Percentiles rank a stretch among this genome's conserved stretches.
Conservation (phyloP, 2,113 vertebrate species). For the Sitta europaea region DNA sequence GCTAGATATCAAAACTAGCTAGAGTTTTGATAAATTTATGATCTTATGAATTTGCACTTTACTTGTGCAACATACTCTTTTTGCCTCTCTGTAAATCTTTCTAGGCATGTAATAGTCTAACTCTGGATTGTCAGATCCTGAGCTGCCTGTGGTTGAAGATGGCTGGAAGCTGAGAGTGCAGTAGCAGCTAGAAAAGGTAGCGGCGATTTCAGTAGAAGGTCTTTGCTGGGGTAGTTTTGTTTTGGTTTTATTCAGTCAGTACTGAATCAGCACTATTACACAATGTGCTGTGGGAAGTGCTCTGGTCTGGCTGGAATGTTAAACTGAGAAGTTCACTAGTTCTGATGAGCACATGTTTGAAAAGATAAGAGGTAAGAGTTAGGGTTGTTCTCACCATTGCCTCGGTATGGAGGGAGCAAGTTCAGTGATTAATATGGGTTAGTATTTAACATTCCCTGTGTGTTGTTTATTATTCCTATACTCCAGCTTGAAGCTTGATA, state of each 20-base stretch:
- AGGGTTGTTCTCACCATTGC: not conserved
- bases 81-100: not conserved
- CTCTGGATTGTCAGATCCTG: not conserved
- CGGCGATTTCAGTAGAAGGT: not conserved
- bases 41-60: rapidly evolving
- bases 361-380: not conserved
- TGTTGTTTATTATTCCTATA: not conserved
- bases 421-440: not conserved
- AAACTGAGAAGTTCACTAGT: not conserved
- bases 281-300: slow-evolving; percentile 43
- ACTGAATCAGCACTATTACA: slow-evolving; percentile 52
- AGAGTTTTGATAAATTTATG: not conserved
- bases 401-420: not conserved
- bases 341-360: not conserved
- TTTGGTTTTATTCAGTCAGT: slow-evolving; percentile 34
- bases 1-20: no score
- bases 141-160: not conserved
- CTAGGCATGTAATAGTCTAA: not conserved
- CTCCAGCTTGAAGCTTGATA: not conserved
- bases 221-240: slow-evolving; percentile 10
- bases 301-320: slow-evolving; percentile 38
- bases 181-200: slow-evolving; percentile 19
- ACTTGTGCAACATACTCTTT: rapidly evolving
- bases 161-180: not conserved
- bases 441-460: not conserved